Conservation (phyloP, 2,797 vertebrate genomes). For the Hemitrygon akajei region DNA sequence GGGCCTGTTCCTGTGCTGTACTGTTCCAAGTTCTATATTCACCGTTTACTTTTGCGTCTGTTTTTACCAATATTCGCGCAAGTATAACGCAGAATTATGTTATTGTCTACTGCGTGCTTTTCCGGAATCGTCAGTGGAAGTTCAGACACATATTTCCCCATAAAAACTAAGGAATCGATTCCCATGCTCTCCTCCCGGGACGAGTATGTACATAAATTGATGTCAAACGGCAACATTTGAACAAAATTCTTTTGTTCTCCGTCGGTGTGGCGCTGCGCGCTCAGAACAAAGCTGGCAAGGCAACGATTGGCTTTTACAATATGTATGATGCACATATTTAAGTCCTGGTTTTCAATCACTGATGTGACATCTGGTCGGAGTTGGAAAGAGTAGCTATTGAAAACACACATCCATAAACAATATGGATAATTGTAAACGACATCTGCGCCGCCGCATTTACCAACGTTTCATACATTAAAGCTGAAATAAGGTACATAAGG, state of each 20-base stretch:
- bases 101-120: not conserved
- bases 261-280: not conserved
- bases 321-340: conserved; percentile 29
- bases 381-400: conserved; percentile 29
- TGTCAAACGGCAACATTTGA: not conserved
- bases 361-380: conserved; percentile 33
- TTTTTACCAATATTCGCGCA: not conserved
- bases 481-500: conserved; percentile 29
- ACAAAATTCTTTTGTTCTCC: conserved; percentile 21
- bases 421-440: conserved; percentile 38
- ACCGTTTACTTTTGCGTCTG: not conserved
- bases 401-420: conserved; percentile 33
- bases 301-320: conserved; percentile 13
- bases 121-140: not conserved
- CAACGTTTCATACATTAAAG: conserved; percentile 29
- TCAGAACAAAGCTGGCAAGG: conserved; percentile 28
- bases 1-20: no score
- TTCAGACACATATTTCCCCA: not conserved
- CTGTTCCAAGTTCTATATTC: not conserved
- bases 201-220: not conserved
- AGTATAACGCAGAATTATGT: not conserved
- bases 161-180: not conserved
- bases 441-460: conserved; percentile 27
- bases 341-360: conserved; percentile 33
- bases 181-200: no score